Conservation (phyloP, 2,113 vertebrate genomes). For the Rafetus swinhoei region DNA sequence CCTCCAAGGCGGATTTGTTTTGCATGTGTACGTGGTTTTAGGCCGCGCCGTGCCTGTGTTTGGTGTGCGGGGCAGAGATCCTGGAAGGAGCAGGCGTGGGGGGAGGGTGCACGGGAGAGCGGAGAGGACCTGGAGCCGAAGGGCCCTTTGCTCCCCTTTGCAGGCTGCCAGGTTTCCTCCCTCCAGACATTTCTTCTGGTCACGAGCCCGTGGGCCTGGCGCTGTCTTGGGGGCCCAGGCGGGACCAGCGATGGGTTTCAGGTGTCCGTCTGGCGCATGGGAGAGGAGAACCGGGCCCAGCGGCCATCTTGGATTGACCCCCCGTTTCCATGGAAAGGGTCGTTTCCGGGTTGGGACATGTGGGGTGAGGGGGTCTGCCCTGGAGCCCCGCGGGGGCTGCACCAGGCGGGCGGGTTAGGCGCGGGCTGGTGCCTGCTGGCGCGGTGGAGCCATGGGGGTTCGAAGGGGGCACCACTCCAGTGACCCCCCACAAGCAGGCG, state of each 20-base stretch:
- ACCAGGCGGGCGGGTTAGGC: background rate
- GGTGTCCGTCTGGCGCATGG: background rate
- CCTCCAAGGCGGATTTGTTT: slow-evolving; percentile 40
- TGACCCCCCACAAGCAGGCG: too few species aligned
- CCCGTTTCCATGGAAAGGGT: background rate
- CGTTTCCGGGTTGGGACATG: background rate
- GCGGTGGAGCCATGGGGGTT: too few species aligned
- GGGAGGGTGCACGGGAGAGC: background rate
- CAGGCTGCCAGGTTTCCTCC: background rate
- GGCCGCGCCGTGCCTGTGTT: fast-evolving
- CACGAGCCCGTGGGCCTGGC: too few species aligned
- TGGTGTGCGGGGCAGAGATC: background rate
- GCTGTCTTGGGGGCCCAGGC: too few species aligned
- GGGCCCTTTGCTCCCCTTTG: background rate
- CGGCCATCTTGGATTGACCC: background rate
- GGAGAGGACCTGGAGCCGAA: background rate
- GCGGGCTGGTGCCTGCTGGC: background rate
- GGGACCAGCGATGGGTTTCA: background rate
- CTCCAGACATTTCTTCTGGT: background rate
- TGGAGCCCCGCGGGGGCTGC: too few species aligned
- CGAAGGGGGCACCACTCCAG: too few species aligned
- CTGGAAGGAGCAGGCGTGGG: background rate
- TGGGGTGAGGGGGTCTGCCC: too few species aligned
- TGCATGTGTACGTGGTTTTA: background rate
- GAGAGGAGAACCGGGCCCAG: background rate